Percentiles rank a stretch among this genome's conserved stretches.
phyloP scores from a whole-genome alignment of 2,113 vertebrate genomes.

The Malurus melanocephalus region DNA sequence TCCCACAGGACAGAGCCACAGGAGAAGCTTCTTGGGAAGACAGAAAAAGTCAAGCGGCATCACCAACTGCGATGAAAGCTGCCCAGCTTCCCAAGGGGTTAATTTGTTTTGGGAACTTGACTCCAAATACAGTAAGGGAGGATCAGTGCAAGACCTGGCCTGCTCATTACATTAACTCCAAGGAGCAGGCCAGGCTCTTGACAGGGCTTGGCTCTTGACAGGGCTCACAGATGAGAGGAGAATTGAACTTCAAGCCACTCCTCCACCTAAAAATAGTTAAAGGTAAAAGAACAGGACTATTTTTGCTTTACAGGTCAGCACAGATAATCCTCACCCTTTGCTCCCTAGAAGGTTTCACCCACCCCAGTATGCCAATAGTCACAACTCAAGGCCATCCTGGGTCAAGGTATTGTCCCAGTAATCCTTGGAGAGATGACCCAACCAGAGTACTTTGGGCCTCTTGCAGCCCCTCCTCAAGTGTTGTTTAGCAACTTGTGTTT shows the following conservation, averaged over 20 bases:
- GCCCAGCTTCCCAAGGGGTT: background rate
- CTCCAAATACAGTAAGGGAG: background rate
- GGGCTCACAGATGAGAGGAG: background rate
- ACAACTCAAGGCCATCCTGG: fast-evolving
- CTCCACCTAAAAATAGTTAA: background rate
- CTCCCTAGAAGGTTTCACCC: background rate
- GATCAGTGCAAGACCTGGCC: background rate
- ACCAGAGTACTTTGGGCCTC: background rate
- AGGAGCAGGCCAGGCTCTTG: background rate
- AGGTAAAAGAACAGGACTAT: background rate
- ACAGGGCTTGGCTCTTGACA: background rate
- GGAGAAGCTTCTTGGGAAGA: background rate
- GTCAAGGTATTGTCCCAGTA: background rate
- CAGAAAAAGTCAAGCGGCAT: background rate
- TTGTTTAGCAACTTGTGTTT: background rate
- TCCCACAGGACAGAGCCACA: background rate
- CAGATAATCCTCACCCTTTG: background rate
- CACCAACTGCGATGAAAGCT: fast-evolving
- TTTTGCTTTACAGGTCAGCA: background rate
- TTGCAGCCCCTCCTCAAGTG: background rate
- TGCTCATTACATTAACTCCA: background rate
- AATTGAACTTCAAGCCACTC: background rate
- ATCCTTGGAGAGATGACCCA: background rate
- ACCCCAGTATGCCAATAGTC: background rate
- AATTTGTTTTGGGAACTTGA: background rate